phyloP scores from a whole-genome alignment of 2,888 invertebrate genomes.

The Trachelus stipa region DNA sequence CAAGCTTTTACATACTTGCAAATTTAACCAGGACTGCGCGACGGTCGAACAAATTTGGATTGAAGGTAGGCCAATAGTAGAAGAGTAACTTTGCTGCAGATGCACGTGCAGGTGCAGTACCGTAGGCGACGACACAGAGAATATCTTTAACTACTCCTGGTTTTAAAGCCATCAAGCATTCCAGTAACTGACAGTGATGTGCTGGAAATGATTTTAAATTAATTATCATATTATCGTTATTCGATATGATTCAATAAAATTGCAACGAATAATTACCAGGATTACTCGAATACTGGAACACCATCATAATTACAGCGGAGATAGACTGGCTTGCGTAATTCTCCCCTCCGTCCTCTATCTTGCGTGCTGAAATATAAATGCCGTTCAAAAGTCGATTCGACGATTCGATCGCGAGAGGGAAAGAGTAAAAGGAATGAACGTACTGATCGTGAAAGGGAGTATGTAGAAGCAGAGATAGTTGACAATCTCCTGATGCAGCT shows the following conservation, averaged over 20 bases:
- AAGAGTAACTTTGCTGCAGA: slow-evolving; percentile 97
- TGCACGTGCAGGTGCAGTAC: slow-evolving; percentile 92
- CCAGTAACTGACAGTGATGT: slow-evolving; percentile 95
- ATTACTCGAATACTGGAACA: slow-evolving; percentile 95
- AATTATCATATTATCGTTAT: neutral
- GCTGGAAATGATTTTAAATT: slow-evolving; percentile 69
- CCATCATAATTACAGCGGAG: slow-evolving; percentile 96
- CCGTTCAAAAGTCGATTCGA: neutral
- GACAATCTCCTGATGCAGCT: slow-evolving; percentile 93
- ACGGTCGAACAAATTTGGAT: slow-evolving; percentile 91
- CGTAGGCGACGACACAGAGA: slow-evolving; percentile 95
- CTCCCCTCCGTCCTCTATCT: slow-evolving; percentile 79
- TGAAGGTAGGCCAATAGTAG: slow-evolving; percentile 99
- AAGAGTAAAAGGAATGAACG: slow-evolving; percentile 61
- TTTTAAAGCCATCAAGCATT: slow-evolving; percentile 95
- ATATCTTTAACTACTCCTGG: slow-evolving; percentile 92
- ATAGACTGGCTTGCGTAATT: slow-evolving; percentile 87
- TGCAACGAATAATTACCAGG: slow-evolving; percentile 73
- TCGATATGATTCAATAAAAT: slow-evolving; percentile 3
- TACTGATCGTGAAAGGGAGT: slow-evolving; percentile 94
- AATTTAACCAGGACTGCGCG: slow-evolving; percentile 89
- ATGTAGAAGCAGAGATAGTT: slow-evolving; percentile 96
- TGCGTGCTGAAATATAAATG: slow-evolving; percentile 71
- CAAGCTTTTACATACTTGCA: slow-evolving; percentile 73
- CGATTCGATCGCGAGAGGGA: neutral